Conservation (phyloP, 1,140 invertebrate genomes). For the Bombus superbus region DNA sequence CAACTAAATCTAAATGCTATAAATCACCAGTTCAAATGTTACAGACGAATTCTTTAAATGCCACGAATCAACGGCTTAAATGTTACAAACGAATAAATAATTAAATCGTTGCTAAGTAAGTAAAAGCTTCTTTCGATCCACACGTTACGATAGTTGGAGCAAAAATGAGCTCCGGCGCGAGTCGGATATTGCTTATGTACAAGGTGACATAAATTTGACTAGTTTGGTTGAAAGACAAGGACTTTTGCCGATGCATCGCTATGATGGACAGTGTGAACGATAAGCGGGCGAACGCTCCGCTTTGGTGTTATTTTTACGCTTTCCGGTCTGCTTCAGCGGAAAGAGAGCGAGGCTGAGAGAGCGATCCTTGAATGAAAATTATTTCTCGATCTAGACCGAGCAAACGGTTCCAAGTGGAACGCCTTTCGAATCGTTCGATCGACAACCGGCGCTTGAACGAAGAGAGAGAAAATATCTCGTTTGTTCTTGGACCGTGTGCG, state of each 20-base stretch:
- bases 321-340: conserved; percentile 10
- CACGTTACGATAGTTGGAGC: no score
- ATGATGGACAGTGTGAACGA: neutral
- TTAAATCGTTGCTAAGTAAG: no score
- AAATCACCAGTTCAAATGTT: no score
- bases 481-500: conserved; percentile 39
- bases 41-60: no score
- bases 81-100: no score
- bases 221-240: no score
- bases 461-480: conserved; percentile 29
- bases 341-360: conserved; percentile 69
- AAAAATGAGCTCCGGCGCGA: no score
- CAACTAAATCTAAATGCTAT: no score
- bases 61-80: no score
- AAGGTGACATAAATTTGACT: no score
- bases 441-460: neutral
- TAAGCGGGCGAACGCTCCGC: neutral
- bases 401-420: conserved; percentile 44
- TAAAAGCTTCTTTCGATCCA: no score
- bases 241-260: no score
- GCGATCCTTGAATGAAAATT: conserved; percentile 78
- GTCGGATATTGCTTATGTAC: neutral
- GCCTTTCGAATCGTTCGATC: conserved; percentile 47
- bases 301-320: neutral
- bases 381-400: conserved; percentile 73